Evolutionary conservation across 2,888 invertebrate species (phyloP).

Genomic region (Anarsia innoxiella): DNA sequence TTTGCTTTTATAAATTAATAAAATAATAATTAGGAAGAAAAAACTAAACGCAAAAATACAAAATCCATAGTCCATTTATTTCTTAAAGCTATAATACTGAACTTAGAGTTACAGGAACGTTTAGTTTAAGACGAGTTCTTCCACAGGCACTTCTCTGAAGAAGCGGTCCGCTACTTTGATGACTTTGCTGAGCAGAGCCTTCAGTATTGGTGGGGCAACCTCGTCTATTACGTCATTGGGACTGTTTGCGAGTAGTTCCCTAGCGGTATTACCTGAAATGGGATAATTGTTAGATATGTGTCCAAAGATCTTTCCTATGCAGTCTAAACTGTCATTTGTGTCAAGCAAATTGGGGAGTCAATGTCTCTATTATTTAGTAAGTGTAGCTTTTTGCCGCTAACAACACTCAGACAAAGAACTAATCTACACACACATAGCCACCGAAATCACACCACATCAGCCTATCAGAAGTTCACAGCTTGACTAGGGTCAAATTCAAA

Average conservation of each 20-base stretch:
- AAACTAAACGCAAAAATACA: not conserved
- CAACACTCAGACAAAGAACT: no score
- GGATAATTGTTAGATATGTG: no score
- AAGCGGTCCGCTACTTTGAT: slow-evolving; percentile 21
- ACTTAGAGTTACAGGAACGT: slow-evolving; percentile 2
- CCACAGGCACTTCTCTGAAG: slow-evolving; percentile 22
- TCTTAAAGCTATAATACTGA: not conserved
- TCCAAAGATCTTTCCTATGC: no score
- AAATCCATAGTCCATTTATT: not conserved
- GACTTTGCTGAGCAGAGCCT: slow-evolving; percentile 20
- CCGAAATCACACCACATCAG: no score
- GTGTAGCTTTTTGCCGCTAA: no score
- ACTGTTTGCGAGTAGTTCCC: slow-evolving; percentile 22
- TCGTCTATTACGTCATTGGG: slow-evolving; percentile 25
- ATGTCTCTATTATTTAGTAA: no score
- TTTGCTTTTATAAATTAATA: no score
- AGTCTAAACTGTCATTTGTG: no score
- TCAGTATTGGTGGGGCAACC: slow-evolving; percentile 25
- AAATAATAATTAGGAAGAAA: not conserved
- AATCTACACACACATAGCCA: no score
- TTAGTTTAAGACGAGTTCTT: slow-evolving; percentile 20
- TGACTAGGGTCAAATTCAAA: no score
- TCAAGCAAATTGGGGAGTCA: no score
- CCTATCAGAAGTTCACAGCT: no score
- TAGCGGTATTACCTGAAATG: slow-evolving; percentile 38